Evolutionary conservation across 2,113 vertebrate species (phyloP).

Genomic region (Struthidea cinerea): DNA sequence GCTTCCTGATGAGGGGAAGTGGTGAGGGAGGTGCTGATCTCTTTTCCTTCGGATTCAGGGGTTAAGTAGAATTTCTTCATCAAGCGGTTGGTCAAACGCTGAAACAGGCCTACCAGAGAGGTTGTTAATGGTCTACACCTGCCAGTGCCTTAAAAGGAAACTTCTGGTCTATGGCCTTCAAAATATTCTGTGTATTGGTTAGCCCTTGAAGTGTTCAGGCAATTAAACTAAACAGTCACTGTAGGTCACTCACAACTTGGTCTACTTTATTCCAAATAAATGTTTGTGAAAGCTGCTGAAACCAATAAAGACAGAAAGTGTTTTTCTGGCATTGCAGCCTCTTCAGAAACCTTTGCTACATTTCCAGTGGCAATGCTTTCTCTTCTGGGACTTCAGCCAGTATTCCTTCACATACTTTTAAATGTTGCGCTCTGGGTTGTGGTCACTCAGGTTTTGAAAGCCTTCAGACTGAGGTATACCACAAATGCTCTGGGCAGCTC

Average conservation of each 20-base stretch:
- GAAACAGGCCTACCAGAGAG: not conserved
- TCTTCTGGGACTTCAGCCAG: not conserved
- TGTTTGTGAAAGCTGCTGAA: not conserved
- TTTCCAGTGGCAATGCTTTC: not conserved
- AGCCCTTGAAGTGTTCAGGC: not conserved
- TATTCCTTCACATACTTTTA: not conserved
- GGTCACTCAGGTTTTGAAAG: not conserved
- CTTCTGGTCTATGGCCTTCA: not conserved
- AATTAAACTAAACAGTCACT: not conserved
- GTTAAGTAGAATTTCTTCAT: not conserved
- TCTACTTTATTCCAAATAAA: not conserved
- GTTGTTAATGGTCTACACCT: not conserved
- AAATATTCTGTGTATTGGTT: not conserved
- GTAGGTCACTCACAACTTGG: not conserved
- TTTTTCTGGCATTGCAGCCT: not conserved
- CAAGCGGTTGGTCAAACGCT: not conserved
- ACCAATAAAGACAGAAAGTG: not conserved
- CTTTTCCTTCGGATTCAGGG: not conserved
- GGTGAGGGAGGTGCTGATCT: not conserved
- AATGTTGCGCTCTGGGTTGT: not conserved
- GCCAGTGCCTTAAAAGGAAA: not conserved
- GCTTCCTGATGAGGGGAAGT: not conserved
- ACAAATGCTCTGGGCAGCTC: not conserved
- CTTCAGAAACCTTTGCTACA: not conserved
- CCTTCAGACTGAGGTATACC: not conserved